A percentile compares a stretch with the other conserved stretches of the same genome.
phyloP scores from a whole-genome alignment of 2,888 invertebrate genomes.

The Thecocarcelia acutangulata region DNA sequence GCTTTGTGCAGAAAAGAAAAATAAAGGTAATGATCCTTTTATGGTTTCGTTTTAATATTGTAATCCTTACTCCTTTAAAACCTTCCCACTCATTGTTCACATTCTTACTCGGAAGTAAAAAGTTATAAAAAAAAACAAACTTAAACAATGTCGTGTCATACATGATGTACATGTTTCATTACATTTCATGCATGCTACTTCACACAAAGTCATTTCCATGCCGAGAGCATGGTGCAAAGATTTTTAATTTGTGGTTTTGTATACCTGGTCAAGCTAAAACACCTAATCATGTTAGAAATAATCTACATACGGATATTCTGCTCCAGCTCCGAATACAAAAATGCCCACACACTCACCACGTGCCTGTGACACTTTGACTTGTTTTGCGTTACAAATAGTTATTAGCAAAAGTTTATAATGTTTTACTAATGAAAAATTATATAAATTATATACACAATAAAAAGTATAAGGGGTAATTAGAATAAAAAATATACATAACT shows the following conservation, averaged over 20 bases:
- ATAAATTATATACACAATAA: conserved; percentile 47
- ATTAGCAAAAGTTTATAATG: conserved; percentile 63
- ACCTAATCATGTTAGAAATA: conserved; percentile 46
- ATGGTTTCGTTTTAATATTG: neutral
- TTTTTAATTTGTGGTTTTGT: conserved; percentile 65
- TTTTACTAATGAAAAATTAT: conserved; percentile 66
- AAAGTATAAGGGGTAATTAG: conserved; percentile 47
- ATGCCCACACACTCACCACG: neutral
- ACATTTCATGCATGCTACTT: conserved; percentile 46
- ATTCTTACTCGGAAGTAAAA: neutral
- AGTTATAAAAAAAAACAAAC: neutral
- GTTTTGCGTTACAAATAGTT: conserved; percentile 64
- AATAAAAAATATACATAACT: conserved; percentile 37
- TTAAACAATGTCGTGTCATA: conserved; percentile 50
- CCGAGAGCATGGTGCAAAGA: conserved; percentile 17
- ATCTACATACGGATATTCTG: conserved; percentile 20
- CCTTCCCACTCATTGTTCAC: neutral
- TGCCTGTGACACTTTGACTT: conserved; percentile 13
- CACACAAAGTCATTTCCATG: conserved; percentile 27
- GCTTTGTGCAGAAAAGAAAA: conserved; percentile 12
- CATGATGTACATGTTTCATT: conserved; percentile 11
- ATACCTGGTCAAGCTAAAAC: conserved; percentile 46
- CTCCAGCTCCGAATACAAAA: neutral
- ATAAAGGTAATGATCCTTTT: conserved; percentile 49
- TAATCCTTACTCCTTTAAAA: neutral